These are phyloP conservation scores for Rhadina sibilatrix DNA, from an alignment of 2,113 vertebrate species.

Conservation along the genomic window DNA sequence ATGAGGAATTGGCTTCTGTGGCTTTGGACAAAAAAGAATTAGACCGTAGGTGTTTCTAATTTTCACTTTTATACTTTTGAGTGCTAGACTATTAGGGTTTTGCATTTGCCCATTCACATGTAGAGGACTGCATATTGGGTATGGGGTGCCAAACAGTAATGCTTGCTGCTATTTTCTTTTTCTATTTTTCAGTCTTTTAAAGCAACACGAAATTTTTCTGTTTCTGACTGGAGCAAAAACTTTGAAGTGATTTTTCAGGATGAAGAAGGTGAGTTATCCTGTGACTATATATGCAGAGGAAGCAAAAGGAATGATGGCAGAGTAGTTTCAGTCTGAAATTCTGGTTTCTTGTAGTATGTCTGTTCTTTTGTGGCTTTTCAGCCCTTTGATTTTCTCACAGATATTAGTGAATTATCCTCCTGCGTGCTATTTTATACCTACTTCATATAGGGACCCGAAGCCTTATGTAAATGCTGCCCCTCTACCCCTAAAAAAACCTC, in stretches of 20 bases:
- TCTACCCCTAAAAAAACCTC: neutral
- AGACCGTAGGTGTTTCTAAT: neutral
- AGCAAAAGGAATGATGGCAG: neutral
- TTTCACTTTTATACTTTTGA: neutral
- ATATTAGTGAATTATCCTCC: neutral
- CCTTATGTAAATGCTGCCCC: neutral
- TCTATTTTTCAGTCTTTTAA: constrained; percentile 84
- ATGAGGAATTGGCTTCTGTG: neutral
- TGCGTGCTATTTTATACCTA: neutral
- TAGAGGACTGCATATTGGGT: neutral
- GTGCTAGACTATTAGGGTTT: neutral
- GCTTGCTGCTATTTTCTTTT: neutral
- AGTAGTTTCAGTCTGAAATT: neutral
- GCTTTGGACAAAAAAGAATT: neutral
- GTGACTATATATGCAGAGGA: neutral
- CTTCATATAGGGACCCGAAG: neutral
- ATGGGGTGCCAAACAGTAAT: neutral
- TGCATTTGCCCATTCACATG: neutral
- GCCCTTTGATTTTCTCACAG: neutral
- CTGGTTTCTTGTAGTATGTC: neutral
- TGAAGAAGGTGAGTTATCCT: constrained; percentile 88
- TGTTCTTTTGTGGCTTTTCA: neutral
- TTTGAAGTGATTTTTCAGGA: constrained; percentile 98
- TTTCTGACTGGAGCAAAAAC: constrained; percentile 98
- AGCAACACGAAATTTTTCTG: constrained; percentile 93